Percentiles rank a stretch among this genome's conserved stretches.
These are phyloP conservation scores for Ardeotis arabs DNA, from an alignment of 2,113 vertebrate species.

Conservation along the genomic window DNA sequence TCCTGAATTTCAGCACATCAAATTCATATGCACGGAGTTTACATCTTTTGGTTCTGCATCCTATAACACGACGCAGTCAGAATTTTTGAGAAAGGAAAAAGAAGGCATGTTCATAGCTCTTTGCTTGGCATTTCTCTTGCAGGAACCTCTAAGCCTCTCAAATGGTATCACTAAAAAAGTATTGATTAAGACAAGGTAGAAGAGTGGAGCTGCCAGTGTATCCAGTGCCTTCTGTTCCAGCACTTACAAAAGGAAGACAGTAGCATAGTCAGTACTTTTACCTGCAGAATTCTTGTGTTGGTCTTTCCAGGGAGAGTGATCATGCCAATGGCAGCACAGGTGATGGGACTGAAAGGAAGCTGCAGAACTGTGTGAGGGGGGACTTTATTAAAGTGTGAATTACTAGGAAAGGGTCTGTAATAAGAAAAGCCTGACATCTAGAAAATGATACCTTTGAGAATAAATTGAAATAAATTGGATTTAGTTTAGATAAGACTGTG, in stretches of 20 bases:
- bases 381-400: not conserved
- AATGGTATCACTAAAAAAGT: not conserved
- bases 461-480: not conserved
- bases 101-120: not conserved
- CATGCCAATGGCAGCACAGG: not conserved
- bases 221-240: not conserved
- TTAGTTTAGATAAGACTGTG: not conserved
- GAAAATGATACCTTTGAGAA: not conserved
- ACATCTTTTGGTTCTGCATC: not conserved
- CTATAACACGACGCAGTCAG: fast-evolving
- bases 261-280: not conserved
- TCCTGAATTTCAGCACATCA: not conserved
- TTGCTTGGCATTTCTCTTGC: not conserved
- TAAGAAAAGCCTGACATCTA: not conserved
- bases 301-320: not conserved
- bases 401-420: not conserved
- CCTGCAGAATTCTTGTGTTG: not conserved
- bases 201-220: not conserved
- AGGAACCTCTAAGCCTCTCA: not conserved
- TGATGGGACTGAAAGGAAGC: not conserved
- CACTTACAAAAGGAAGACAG: not conserved
- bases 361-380: not conserved
- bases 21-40: not conserved
- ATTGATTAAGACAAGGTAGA: not conserved
- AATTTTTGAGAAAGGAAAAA: not conserved